Conservation (phyloP, 2,113 vertebrate species). For the Anser brachyrhynchus region DNA sequence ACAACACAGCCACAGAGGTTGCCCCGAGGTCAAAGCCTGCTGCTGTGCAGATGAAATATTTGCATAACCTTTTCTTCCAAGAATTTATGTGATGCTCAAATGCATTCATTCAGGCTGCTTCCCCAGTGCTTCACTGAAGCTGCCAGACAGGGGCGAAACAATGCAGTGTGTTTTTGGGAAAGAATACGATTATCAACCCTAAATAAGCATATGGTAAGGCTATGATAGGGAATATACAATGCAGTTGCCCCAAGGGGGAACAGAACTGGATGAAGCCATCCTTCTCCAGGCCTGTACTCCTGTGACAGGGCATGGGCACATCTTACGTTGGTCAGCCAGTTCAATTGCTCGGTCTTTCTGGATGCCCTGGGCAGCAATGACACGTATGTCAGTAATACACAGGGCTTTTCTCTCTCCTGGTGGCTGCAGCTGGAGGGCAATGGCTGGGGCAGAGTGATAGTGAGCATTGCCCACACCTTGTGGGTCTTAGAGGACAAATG, state of each 20-base stretch:
- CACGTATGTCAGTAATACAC: accelerated
- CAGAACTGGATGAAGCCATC: neutral
- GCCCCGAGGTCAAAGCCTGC: neutral
- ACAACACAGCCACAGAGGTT: neutral
- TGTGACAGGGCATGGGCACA: neutral
- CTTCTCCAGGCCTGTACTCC: neutral
- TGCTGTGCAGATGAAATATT: slow-evolving; percentile 43
- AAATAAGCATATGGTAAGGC: neutral
- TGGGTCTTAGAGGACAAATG: neutral
- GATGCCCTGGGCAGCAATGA: neutral
- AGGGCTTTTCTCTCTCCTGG: neutral
- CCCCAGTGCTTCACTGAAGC: neutral
- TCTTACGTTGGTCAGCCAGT: neutral
- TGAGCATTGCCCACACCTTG: neutral
- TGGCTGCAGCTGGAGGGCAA: neutral
- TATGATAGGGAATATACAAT: neutral
- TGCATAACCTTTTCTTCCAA: slow-evolving; percentile 41
- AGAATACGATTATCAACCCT: neutral
- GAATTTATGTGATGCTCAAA: neutral
- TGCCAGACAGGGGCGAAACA: neutral
- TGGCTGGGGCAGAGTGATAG: neutral
- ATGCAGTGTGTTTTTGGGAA: neutral
- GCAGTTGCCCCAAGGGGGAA: neutral
- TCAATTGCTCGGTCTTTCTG: neutral
- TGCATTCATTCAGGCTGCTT: neutral